phyloP scores from a whole-genome alignment of 1,140 invertebrate genomes.

The Pseudomyrmex dendroicus region DNA sequence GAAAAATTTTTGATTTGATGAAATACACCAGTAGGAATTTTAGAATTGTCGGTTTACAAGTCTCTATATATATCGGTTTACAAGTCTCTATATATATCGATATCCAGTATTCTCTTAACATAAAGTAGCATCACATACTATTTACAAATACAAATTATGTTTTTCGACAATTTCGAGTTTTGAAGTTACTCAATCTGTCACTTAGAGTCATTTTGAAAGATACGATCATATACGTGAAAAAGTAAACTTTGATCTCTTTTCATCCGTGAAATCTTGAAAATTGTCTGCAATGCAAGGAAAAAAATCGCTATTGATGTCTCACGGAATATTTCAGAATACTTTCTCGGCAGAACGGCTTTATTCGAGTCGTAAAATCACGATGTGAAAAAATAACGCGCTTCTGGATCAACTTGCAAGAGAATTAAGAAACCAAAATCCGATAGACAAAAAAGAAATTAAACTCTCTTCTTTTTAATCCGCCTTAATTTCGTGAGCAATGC shows the following conservation, averaged over 20 bases:
- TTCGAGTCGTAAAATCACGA: slow-evolving; percentile 13
- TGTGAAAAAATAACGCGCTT: slow-evolving; percentile 9
- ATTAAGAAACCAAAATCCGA: slow-evolving; percentile 38
- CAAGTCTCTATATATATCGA: too few species aligned
- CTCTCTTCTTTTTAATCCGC: slow-evolving; percentile 65
- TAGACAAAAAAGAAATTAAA: slow-evolving; percentile 70
- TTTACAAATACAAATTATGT: slow-evolving; percentile 40
- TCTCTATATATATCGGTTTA: too few species aligned
- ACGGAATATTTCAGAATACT: slow-evolving; percentile 5
- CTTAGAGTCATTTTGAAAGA: background rate
- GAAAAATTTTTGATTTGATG: too few species aligned
- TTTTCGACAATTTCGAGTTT: background rate
- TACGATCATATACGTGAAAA: background rate
- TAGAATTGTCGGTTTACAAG: too few species aligned
- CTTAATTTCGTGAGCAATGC: slow-evolving; percentile 65
- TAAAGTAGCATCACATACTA: slow-evolving; percentile 13
- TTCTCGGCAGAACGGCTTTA: background rate
- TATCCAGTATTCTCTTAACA: slow-evolving; percentile 3
- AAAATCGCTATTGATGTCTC: background rate
- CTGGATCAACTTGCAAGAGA: background rate
- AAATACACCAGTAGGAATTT: too few species aligned
- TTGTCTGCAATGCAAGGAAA: background rate
- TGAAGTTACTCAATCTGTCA: background rate
- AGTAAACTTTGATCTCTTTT: background rate
- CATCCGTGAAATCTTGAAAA: background rate